Evolutionary conservation across 2,888 invertebrate genomes (phyloP).

Genomic region (Calameuta idolon): DNA sequence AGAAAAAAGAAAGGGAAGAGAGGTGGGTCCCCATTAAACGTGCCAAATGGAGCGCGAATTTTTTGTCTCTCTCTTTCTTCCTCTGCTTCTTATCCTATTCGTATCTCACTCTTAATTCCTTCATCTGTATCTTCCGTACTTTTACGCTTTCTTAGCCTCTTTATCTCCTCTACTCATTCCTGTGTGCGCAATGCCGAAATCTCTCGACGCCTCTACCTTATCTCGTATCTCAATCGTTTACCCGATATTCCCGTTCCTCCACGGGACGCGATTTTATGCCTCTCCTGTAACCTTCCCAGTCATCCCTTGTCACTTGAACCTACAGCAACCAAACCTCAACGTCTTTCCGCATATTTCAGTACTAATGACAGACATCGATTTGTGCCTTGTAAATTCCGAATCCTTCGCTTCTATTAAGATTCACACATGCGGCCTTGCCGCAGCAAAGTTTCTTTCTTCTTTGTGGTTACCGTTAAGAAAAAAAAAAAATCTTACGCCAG

Average conservation of each 20-base stretch:
- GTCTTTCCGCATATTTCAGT: background rate
- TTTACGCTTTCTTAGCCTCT: background rate
- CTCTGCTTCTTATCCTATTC: background rate
- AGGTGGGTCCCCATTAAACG: background rate
- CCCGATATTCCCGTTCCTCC: slow-evolving; percentile 25
- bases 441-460: background rate
- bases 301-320: background rate
- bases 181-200: background rate
- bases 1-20: background rate
- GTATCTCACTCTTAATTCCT: background rate
- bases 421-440: background rate
- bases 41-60: background rate
- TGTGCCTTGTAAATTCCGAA: background rate
- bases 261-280: background rate
- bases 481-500: background rate
- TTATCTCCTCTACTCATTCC: background rate
- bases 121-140: background rate
- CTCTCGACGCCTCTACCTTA: slow-evolving; percentile 14
- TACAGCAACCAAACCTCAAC: background rate
- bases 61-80: background rate
- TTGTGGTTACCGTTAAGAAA: background rate
- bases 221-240: slow-evolving; percentile 32
- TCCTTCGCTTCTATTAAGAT: background rate
- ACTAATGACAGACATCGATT: background rate
- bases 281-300: background rate